phyloP scores from a whole-genome alignment of 2,888 invertebrate genomes.

The Tholera decimalis region DNA sequence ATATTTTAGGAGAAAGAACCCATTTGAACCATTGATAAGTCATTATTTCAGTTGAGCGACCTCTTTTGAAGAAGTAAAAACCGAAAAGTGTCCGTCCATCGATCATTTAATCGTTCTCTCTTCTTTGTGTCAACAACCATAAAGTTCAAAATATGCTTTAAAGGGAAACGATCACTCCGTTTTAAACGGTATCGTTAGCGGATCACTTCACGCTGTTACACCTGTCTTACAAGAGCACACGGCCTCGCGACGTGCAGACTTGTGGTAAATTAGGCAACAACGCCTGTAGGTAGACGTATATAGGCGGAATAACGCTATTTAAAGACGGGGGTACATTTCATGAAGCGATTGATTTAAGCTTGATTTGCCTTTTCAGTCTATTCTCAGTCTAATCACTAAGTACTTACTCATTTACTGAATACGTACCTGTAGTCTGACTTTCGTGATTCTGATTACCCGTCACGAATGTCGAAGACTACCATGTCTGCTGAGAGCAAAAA shows the following conservation, averaged over 20 bases:
- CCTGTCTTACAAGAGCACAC: constrained; percentile 38
- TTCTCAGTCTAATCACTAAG: too few species aligned
- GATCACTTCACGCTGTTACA: constrained; percentile 46
- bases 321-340: not conserved
- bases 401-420: too few species aligned
- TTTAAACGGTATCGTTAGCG: constrained; percentile 31
- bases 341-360: not conserved
- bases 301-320: constrained; percentile 1
- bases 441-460: too few species aligned
- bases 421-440: too few species aligned
- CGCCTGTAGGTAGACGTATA: not conserved
- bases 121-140: constrained; percentile 12
- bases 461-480: too few species aligned
- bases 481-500: too few species aligned
- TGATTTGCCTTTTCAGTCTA: not conserved
- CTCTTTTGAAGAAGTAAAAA: too few species aligned
- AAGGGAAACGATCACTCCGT: constrained; percentile 20
- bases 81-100: not conserved
- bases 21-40: too few species aligned
- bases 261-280: constrained; percentile 46
- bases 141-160: constrained; percentile 6
- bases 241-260: constrained; percentile 20
- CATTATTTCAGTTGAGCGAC: not conserved
- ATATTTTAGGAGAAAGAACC: too few species aligned
- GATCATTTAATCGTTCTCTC: not conserved